Evolutionary conservation across 2,113 vertebrate genomes (phyloP).

Genomic region (Amphiprion percula): DNA sequence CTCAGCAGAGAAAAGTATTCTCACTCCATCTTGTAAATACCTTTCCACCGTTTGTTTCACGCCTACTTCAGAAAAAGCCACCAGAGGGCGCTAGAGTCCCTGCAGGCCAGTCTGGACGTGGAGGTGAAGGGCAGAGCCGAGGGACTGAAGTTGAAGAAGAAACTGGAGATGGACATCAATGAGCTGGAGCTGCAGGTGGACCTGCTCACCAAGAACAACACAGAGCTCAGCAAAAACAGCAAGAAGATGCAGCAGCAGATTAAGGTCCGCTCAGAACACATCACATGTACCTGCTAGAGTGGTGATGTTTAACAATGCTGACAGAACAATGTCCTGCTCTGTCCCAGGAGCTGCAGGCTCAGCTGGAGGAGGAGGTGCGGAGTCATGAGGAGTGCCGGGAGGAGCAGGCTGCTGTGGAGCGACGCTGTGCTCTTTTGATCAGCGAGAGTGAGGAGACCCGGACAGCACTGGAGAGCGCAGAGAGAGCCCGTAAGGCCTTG

Average conservation of each 20-base stretch:
- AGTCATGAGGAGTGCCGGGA: constrained; percentile 80
- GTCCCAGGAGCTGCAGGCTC: constrained; percentile 83
- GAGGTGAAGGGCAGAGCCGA: constrained; percentile 82
- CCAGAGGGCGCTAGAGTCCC: constrained; percentile 84
- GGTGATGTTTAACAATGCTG: not conserved
- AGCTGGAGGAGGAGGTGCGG: constrained; percentile 84
- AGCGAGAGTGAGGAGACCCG: constrained; percentile 77
- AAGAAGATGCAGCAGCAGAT: constrained; percentile 87
- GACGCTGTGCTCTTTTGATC: constrained; percentile 80
- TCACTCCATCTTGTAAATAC: not conserved
- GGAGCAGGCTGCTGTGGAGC: constrained; percentile 79
- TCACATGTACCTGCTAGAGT: not conserved
- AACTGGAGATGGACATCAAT: constrained; percentile 80
- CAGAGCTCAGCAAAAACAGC: constrained; percentile 80
- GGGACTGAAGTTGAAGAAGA: constrained; percentile 84
- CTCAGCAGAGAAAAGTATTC: not conserved
- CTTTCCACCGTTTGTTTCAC: not conserved
- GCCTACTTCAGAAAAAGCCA: constrained; percentile 79
- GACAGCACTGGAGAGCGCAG: constrained; percentile 71
- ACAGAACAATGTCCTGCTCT: not conserved
- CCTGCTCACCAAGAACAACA: constrained; percentile 82
- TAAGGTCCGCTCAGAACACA: constrained; percentile 69
- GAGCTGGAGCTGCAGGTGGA: constrained; percentile 86
- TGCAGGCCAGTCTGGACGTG: constrained; percentile 85
- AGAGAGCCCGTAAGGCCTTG: constrained; percentile 80